These are phyloP conservation scores for Echeneis naucrates DNA, from an alignment of 2,797 vertebrate species.

Conservation along the genomic window DNA sequence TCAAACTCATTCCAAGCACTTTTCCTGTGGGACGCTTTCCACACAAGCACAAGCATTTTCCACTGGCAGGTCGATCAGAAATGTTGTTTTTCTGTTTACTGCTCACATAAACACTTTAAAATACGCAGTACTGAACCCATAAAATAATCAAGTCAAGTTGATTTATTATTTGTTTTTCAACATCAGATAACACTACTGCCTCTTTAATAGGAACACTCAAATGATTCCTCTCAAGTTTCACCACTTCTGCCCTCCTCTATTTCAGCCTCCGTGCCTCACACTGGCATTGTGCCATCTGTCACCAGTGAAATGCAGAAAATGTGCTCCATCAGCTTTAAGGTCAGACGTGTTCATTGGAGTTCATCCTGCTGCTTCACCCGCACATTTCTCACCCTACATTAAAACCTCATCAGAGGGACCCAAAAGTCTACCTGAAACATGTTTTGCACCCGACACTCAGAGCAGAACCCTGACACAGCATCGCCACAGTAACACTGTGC, in stretches of 20 bases:
- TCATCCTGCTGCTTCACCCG: slow-evolving; percentile 29
- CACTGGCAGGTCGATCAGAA: background rate
- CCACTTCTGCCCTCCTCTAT: slow-evolving; percentile 49
- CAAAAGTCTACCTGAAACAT: background rate
- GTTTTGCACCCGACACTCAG: background rate
- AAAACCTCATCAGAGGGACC: slow-evolving; percentile 24
- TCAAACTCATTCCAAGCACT: background rate
- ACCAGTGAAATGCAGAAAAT: slow-evolving; percentile 54
- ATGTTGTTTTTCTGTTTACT: too few species aligned
- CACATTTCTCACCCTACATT: slow-evolving; percentile 24
- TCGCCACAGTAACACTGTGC: background rate
- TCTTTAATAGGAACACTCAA: slow-evolving; percentile 57
- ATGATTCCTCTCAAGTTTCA: slow-evolving; percentile 65
- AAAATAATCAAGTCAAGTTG: slow-evolving; percentile 45
- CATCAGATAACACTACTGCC: slow-evolving; percentile 51
- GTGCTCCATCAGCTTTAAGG: slow-evolving; percentile 53
- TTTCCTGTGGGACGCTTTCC: background rate
- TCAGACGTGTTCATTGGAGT: slow-evolving; percentile 23
- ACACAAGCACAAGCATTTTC: too few species aligned
- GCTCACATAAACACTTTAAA: slow-evolving; percentile 15
- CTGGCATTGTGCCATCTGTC: slow-evolving; percentile 33
- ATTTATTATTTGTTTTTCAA: slow-evolving; percentile 67
- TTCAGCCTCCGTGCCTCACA: slow-evolving; percentile 25
- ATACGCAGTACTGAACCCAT: background rate
- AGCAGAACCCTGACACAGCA: background rate